A percentile compares a stretch with the other conserved stretches of the same genome.
These are phyloP conservation scores for Turnix velox DNA, from an alignment of 2,113 vertebrate genomes.

Conservation along the genomic window DNA sequence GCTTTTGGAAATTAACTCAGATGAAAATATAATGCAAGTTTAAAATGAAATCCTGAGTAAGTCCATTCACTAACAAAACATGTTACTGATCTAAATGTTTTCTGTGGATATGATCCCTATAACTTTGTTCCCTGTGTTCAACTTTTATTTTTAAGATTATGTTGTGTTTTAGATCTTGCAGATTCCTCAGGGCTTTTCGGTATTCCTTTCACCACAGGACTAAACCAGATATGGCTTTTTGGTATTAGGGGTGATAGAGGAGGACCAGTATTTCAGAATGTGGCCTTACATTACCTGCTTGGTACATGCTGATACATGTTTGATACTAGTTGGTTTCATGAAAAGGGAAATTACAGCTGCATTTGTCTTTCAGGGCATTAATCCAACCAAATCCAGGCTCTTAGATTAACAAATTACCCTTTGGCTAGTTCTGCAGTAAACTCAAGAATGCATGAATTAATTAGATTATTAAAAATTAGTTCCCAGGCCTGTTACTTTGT, in stretches of 20 bases:
- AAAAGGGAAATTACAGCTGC: not conserved
- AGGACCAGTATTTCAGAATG: not conserved
- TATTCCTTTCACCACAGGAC: not conserved
- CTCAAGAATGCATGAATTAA: slow-evolving; percentile 46
- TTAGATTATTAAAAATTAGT: slow-evolving; percentile 52
- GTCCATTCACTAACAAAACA: not conserved
- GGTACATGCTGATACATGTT: too few species aligned
- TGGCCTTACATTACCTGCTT: not conserved
- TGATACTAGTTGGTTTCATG: not conserved
- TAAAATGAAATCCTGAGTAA: not conserved
- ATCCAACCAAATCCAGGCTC: not conserved
- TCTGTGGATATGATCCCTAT: not conserved
- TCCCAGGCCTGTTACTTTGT: slow-evolving; percentile 2
- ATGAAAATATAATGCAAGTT: not conserved
- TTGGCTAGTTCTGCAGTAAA: slow-evolving; percentile 20
- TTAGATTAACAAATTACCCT: slow-evolving; percentile 42
- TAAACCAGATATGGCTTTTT: not conserved
- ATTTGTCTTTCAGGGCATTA: not conserved
- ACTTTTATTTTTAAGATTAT: not conserved
- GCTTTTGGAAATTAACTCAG: not conserved
- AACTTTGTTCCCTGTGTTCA: rapidly evolving
- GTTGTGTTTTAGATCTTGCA: not conserved
- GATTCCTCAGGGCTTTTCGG: not conserved
- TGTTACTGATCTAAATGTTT: not conserved
- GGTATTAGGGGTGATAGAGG: not conserved